Percentiles rank a stretch among this genome's conserved stretches.
Evolutionary conservation across 2,797 vertebrate species (phyloP).

Genomic region (Sebastes alutus): DNA sequence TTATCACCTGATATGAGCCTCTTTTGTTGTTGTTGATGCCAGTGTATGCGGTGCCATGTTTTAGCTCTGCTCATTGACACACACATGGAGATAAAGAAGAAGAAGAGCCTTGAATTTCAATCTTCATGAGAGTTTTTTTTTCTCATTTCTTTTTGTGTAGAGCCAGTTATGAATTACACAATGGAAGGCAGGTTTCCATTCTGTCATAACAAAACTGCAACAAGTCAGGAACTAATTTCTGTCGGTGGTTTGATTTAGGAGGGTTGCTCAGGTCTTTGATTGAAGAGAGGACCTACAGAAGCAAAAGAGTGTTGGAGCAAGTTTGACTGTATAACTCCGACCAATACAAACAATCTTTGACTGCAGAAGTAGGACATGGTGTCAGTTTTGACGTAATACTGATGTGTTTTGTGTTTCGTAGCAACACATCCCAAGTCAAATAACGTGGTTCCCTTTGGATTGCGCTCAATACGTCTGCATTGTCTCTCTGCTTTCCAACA

Average conservation of each 20-base stretch:
- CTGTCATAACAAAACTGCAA: conserved; percentile 60
- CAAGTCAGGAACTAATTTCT: conserved; percentile 35
- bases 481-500: conserved; percentile 50
- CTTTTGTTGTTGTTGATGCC: background rate
- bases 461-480: conserved; percentile 25
- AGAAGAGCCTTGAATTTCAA: conserved; percentile 3
- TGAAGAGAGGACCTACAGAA: conserved; percentile 23
- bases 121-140: background rate
- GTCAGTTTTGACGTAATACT: conserved; percentile 47
- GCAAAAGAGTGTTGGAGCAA: conserved; percentile 9
- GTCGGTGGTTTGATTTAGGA: conserved; percentile 51
- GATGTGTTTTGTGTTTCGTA: conserved; percentile 54
- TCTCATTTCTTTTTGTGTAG: conserved; percentile 7
- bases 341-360: conserved; percentile 23
- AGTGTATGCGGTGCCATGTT: background rate
- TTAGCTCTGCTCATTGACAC: conserved; percentile 2
- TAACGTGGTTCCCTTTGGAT: conserved; percentile 40
- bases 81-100: background rate
- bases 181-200: conserved; percentile 57
- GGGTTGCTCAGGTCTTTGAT: conserved; percentile 40
- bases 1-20: background rate
- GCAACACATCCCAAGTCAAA: conserved; percentile 70
- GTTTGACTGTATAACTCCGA: conserved; percentile 20
- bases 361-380: conserved; percentile 26
- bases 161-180: conserved; percentile 40